Base-by-base conservation (phyloP, 2,888 invertebrate species). In the Andricus curvator region DNA sequence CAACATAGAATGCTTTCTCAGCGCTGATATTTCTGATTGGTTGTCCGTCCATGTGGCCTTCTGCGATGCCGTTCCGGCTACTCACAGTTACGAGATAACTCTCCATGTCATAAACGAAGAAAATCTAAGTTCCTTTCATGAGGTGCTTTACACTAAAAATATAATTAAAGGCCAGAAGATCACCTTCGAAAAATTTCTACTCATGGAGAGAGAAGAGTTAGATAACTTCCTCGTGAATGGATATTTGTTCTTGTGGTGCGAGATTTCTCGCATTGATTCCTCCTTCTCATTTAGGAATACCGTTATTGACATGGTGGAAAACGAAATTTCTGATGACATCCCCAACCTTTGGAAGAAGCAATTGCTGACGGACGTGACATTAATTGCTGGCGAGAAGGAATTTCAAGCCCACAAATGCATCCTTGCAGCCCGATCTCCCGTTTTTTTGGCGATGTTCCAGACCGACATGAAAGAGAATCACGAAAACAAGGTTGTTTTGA, bases 381-480 rank as follows among this genome's bases (percentile, higher is more conserved):
- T 74, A 20, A 4, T 48, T n/a, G 51, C 29, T 6, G n/a, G 11
- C 1, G 74, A n/a, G 1, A 74, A 56, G n/a, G 74, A 74, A 33
- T 56, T 51, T 56, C 74, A 33, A 33, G 74, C 56, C 11, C 74
- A 74, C 29, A 74, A 74, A 51, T 29, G 76, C 4, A 68, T 82
- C 4, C 68, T 81, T 8, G 81, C 79, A 1, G 79, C 68, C 1
- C 65, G 77, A 29, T 81, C 81, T 62, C 70, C 77, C 1, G 81
- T 82, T 15, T 82, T 82, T 25, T 64, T 68, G n/a, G 81, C 77
- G n/a, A 82, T 82, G 81, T 81, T 83, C 51, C 68, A n/a, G 2
- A 33, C 17, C 11, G 33, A 74, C 11, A 74, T 74, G 74, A 25
- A 51, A 2, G 74, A 74, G 33, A 74, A 74, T 56, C 51, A 51